A percentile compares a stretch with the other conserved stretches of the same genome.
phyloP scores from a whole-genome alignment of 1,140 invertebrate species.

The Globodera rostochiensis region DNA sequence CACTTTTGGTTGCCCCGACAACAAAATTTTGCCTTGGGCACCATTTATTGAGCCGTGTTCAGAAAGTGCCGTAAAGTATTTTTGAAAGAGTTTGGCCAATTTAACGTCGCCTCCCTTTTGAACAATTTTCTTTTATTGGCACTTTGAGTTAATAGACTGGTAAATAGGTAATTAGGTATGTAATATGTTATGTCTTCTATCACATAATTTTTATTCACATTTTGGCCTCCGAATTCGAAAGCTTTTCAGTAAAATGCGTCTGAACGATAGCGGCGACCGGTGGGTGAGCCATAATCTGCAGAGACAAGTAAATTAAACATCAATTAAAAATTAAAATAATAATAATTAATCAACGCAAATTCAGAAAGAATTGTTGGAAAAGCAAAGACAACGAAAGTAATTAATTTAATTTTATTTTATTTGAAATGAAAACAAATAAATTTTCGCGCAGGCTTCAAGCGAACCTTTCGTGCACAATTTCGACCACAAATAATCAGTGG shows the following conservation, averaged over 20 bases:
- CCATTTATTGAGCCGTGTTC: too few species aligned
- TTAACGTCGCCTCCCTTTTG: too few species aligned
- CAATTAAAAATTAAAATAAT: conserved; percentile 7
- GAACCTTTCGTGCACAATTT: conserved; percentile 28
- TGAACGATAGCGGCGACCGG: conserved; percentile 41
- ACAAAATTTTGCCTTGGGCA: too few species aligned
- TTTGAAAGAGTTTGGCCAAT: too few species aligned
- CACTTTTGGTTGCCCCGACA: too few species aligned
- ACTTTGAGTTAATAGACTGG: too few species aligned
- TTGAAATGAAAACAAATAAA: background rate
- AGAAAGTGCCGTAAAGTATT: too few species aligned
- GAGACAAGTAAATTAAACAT: conserved; percentile 41
- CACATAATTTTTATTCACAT: too few species aligned
- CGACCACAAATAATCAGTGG: conserved; percentile 25
- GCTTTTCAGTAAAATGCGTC: conserved; percentile 11
- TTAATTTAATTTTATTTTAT: conserved; percentile 22
- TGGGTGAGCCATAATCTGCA: conserved; percentile 55
- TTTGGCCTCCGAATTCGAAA: too few species aligned
- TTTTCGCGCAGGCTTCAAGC: conserved; percentile 6
- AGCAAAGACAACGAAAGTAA: conserved; percentile 11
- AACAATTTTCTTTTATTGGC: too few species aligned
- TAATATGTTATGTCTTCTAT: too few species aligned
- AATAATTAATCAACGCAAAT: conserved; percentile 7
- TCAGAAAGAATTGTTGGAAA: conserved; percentile 20
- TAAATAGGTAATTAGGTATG: too few species aligned